These are phyloP conservation scores for Psylliodes chrysocephalus DNA, from an alignment of 2,888 invertebrate genomes.

Conservation along the genomic window DNA sequence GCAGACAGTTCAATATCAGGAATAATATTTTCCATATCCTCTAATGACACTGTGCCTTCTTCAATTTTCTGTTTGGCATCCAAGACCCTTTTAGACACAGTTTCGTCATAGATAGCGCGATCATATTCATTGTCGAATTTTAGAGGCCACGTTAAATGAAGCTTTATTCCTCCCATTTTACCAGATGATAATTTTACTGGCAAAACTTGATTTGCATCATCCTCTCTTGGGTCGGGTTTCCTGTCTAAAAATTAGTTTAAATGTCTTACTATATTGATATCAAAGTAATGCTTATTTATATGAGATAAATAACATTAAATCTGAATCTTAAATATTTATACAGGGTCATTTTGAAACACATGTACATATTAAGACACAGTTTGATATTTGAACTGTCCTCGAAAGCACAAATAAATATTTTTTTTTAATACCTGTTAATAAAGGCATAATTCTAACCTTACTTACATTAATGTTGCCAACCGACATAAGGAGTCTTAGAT, in stretches of 20 bases:
- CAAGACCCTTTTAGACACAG: slow-evolving; percentile 63
- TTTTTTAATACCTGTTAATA: too few relatives aligned
- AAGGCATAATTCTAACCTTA: too few relatives aligned
- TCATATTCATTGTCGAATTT: slow-evolving; percentile 71
- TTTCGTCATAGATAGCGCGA: slow-evolving; percentile 73
- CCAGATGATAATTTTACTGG: slow-evolving; percentile 72
- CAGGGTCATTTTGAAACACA: background rate
- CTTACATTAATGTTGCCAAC: too few relatives aligned
- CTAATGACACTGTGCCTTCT: slow-evolving; percentile 28
- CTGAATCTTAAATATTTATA: too few relatives aligned
- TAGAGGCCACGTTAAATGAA: slow-evolving; percentile 70
- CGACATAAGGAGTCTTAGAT: too few relatives aligned
- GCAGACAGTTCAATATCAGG: slow-evolving; percentile 72
- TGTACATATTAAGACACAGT: background rate
- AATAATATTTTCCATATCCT: slow-evolving; percentile 63
- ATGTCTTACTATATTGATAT: too few relatives aligned
- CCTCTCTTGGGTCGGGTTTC: slow-evolving; percentile 51
- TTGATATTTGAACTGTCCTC: too few relatives aligned
- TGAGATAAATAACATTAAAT: too few relatives aligned
- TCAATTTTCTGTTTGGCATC: slow-evolving; percentile 42
- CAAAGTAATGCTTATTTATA: too few relatives aligned
- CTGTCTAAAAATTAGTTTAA: slow-evolving; percentile 40
- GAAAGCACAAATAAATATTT: too few relatives aligned
- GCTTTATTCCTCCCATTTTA: slow-evolving; percentile 74
- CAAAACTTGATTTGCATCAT: slow-evolving; percentile 66